A percentile compares a stretch with the other conserved stretches of the same genome.
Conservation (phyloP, 2,888 invertebrate species). For the Dicranocentrus wangi region DNA sequence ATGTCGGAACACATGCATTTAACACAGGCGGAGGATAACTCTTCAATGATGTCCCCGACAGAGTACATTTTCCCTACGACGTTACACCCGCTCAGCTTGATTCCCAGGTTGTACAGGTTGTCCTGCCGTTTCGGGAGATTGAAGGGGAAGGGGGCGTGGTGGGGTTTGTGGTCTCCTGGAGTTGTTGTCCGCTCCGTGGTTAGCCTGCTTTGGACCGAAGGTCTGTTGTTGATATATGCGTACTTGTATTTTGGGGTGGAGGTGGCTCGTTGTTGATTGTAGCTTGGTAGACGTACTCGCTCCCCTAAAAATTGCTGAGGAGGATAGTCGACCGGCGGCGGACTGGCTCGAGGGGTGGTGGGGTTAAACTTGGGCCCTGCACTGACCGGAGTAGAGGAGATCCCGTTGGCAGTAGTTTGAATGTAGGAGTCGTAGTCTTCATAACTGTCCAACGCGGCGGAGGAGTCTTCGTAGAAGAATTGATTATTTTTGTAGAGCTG, state of each 20-base stretch:
- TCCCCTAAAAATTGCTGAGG: conserved; percentile 40
- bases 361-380: neutral
- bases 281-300: conserved; percentile 32
- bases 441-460: conserved; percentile 62
- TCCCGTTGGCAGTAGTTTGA: neutral
- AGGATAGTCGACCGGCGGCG: neutral
- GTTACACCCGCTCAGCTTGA: conserved; percentile 90
- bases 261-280: conserved; percentile 52
- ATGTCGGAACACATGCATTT: conserved; percentile 90
- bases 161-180: conserved; percentile 59
- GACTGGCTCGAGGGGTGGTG: conserved; percentile 77
- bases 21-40: conserved; percentile 86
- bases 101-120: conserved; percentile 66
- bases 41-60: conserved; percentile 86
- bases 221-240: conserved; percentile 41
- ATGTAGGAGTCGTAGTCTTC: conserved; percentile 51
- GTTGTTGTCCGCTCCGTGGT: conserved; percentile 54
- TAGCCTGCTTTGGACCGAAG: conserved; percentile 29
- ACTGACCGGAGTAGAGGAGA: conserved; percentile 7
- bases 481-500: conserved; percentile 51
- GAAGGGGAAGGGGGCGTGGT: conserved; percentile 66
- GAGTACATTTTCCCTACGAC: conserved; percentile 92
- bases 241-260: conserved; percentile 54
- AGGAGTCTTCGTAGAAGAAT: conserved; percentile 61
- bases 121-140: conserved; percentile 62